Percentiles rank a stretch among this genome's conserved stretches.
Evolutionary conservation across 2,888 invertebrate genomes (phyloP).

Genomic region (Odontocolon sp.): DNA sequence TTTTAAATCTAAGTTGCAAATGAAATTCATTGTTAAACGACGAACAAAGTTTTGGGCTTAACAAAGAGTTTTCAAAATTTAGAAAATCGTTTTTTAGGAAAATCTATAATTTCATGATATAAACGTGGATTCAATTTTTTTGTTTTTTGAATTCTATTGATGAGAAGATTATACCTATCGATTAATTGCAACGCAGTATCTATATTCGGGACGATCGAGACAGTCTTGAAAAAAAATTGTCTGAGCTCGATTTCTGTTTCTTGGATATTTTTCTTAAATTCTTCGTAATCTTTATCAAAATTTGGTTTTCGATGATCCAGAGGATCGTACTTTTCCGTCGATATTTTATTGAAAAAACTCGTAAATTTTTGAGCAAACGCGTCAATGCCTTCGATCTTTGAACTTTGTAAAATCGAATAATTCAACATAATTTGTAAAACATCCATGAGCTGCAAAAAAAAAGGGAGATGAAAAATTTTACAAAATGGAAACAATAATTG

Average conservation of each 20-base stretch:
- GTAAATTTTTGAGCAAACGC: slow-evolving; percentile 86
- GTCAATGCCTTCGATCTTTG: slow-evolving; percentile 91
- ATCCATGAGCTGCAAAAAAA: slow-evolving; percentile 85
- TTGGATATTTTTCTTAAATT: slow-evolving; percentile 86
- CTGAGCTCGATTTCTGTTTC: slow-evolving; percentile 88
- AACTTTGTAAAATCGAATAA: slow-evolving; percentile 88
- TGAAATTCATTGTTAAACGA: no score
- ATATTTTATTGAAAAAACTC: slow-evolving; percentile 85
- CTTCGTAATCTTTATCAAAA: slow-evolving; percentile 90
- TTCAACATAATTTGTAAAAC: slow-evolving; percentile 88
- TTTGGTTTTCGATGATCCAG: slow-evolving; percentile 88
- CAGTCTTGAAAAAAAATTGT: slow-evolving; percentile 85
- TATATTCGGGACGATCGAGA: slow-evolving; percentile 77
- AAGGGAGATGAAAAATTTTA: background rate
- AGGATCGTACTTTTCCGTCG: slow-evolving; percentile 89
- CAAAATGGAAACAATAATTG: no score
- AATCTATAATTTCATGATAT: background rate
- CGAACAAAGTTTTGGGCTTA: no score
- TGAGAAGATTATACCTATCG: slow-evolving; percentile 72
- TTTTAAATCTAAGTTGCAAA: slow-evolving; percentile 85
- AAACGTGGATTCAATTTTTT: background rate
- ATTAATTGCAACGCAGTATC: slow-evolving; percentile 79
- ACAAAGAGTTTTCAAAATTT: no score
- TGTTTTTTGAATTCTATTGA: background rate
- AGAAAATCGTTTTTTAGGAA: no score